Evolutionary conservation across 2,797 vertebrate genomes (phyloP).

Genomic region (Epinephelus awoara): DNA sequence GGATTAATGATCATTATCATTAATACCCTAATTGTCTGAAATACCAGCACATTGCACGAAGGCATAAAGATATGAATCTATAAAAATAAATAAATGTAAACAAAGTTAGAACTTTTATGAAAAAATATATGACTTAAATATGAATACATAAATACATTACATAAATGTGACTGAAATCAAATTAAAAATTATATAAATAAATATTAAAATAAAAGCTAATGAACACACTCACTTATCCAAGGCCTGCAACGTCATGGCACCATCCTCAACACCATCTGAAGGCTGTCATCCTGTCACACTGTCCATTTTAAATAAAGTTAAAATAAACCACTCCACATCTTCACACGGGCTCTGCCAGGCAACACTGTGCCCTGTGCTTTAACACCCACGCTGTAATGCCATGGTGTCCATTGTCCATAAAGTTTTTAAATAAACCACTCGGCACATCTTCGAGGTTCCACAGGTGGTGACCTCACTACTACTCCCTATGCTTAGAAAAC

Average conservation of each 20-base stretch:
- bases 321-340: conserved; percentile 63
- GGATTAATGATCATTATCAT: conserved; percentile 7
- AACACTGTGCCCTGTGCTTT: conserved; percentile 39
- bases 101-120: conserved; percentile 14
- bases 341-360: conserved; percentile 48
- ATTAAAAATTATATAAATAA: background rate
- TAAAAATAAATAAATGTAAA: conserved; percentile 30
- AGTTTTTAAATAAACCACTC: conserved; percentile 63
- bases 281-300: conserved; percentile 13
- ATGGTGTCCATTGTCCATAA: conserved; percentile 35
- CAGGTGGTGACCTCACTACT: conserved; percentile 53
- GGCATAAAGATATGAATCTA: conserved; percentile 1
- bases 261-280: conserved; percentile 22
- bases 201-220: conserved; percentile 18
- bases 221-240: conserved; percentile 39
- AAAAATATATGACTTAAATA: conserved; percentile 47
- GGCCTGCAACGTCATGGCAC: conserved; percentile 37
- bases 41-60: conserved; percentile 10
- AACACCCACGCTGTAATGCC: conserved; percentile 25
- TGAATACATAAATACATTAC: conserved; percentile 51
- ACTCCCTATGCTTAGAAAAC: conserved; percentile 46
- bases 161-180: conserved; percentile 16
- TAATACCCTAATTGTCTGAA: conserved; percentile 11
- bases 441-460: conserved; percentile 56
- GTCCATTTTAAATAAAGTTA: conserved; percentile 25